phyloP scores from a whole-genome alignment of 2,888 invertebrate genomes.

The Adelognathus sp. region DNA sequence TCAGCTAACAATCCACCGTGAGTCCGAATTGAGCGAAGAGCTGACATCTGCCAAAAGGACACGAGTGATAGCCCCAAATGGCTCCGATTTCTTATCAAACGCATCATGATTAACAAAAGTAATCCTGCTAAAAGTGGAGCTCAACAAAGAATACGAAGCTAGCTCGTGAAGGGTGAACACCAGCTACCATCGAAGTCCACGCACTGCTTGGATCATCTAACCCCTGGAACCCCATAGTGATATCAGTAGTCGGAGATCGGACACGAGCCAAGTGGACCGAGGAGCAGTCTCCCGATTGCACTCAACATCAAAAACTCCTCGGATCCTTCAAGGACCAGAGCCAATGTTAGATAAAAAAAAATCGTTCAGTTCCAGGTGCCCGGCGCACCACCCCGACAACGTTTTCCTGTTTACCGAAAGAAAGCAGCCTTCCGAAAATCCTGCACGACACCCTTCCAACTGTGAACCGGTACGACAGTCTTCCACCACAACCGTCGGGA shows the following conservation, averaged over 20 bases:
- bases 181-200: not conserved
- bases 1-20: too few relatives aligned
- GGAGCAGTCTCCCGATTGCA: not conserved
- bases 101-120: constrained; percentile 26
- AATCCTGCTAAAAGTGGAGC: constrained; percentile 26
- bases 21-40: too few relatives aligned
- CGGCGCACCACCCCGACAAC: not conserved
- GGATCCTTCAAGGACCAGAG: not conserved
- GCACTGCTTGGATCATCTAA: constrained; percentile 12
- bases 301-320: not conserved
- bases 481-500: constrained; percentile 21
- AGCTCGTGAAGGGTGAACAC: not conserved
- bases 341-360: not conserved
- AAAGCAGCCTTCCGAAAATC: constrained; percentile 1
- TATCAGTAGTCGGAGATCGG: constrained; percentile 21
- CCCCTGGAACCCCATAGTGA: not conserved
- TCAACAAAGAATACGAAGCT: constrained; percentile 12
- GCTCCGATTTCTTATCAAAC: not conserved
- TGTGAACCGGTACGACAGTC: constrained; percentile 18
- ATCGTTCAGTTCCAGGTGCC: constrained; percentile 7
- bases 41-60: too few relatives aligned
- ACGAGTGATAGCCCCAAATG: too few relatives aligned
- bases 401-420: constrained; percentile 8
- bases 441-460: not conserved
- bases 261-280: not conserved